Conservation (phyloP, 2,113 vertebrate species). For the Clarias gariepinus region DNA sequence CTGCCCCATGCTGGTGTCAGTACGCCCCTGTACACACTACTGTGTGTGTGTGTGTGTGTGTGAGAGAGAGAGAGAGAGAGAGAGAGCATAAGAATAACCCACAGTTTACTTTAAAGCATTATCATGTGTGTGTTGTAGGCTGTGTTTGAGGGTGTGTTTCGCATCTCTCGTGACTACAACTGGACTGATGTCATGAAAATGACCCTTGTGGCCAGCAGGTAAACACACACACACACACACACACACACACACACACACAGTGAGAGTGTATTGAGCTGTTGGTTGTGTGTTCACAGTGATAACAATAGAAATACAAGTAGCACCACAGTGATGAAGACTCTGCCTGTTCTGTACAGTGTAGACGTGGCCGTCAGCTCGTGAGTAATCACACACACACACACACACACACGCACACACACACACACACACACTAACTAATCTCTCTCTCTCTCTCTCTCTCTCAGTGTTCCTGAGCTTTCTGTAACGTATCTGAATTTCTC, state of each 20-base stretch:
- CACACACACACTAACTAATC: too few relatives aligned
- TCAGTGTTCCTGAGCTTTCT: constrained; percentile 45
- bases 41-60: too few relatives aligned
- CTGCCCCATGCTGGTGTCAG: too few relatives aligned
- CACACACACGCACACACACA: not conserved
- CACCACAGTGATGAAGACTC: constrained; percentile 40
- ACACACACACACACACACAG: not conserved
- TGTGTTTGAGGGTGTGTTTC: constrained; percentile 59
- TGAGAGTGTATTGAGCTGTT: not conserved
- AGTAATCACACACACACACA: constrained; percentile 47
- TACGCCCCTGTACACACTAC: too few relatives aligned
- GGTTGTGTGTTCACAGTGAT: constrained; percentile 25
- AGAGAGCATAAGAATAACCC: too few relatives aligned
- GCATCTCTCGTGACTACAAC: constrained; percentile 12
- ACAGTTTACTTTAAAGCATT: too few relatives aligned
- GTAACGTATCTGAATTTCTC: constrained; percentile 65
- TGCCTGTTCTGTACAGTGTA: constrained; percentile 60
- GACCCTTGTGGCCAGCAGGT: constrained; percentile 66
- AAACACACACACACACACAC: not conserved
- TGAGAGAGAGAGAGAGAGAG: too few relatives aligned
- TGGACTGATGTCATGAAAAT: constrained; percentile 64
- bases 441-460: too few relatives aligned
- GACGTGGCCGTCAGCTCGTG: constrained; percentile 64
- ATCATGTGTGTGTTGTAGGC: constrained; percentile 51
- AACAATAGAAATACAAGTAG: constrained; percentile 51